Conservation (phyloP, 2,113 vertebrate species). For the Leptobrachium ailaonicum region DNA sequence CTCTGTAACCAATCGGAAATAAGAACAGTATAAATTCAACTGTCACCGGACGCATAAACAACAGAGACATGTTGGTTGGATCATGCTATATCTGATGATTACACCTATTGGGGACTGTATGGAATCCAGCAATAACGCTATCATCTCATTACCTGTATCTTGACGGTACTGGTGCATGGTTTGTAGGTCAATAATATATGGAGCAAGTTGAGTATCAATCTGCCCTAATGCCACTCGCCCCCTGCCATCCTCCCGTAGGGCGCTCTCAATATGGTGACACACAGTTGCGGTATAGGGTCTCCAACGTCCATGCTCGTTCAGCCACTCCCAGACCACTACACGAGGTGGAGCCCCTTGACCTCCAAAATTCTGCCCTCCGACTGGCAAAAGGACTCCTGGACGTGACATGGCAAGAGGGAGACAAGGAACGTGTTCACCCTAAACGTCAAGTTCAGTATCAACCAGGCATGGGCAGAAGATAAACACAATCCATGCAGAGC, state of each 20-base stretch:
- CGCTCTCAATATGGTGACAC: slow-evolving; percentile 93
- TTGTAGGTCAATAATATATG: slow-evolving; percentile 94
- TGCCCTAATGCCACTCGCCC: slow-evolving; percentile 89
- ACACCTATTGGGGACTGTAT: too few species aligned
- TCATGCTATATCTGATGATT: too few species aligned
- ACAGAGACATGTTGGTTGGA: too few species aligned
- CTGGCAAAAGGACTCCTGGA: slow-evolving; percentile 61
- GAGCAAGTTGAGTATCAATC: slow-evolving; percentile 84
- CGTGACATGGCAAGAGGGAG: slow-evolving; percentile 62
- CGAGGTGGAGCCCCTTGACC: slow-evolving; percentile 84
- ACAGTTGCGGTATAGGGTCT: slow-evolving; percentile 87
- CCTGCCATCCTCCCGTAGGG: slow-evolving; percentile 83
- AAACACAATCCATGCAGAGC: background rate
- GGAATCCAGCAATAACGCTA: background rate
- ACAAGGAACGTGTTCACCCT: background rate
- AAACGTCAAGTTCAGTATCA: background rate
- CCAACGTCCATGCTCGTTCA: slow-evolving; percentile 93
- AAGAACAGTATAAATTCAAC: too few species aligned
- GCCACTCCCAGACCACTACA: slow-evolving; percentile 96
- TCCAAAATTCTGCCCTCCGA: slow-evolving; percentile 76
- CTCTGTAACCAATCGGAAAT: too few species aligned
- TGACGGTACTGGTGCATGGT: slow-evolving; percentile 97
- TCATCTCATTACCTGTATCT: slow-evolving; percentile 82
- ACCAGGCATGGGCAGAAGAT: background rate
- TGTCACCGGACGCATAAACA: background rate